Base-by-base conservation (phyloP, 2,113 vertebrate genomes). In the Mustela nigripes region DNA sequence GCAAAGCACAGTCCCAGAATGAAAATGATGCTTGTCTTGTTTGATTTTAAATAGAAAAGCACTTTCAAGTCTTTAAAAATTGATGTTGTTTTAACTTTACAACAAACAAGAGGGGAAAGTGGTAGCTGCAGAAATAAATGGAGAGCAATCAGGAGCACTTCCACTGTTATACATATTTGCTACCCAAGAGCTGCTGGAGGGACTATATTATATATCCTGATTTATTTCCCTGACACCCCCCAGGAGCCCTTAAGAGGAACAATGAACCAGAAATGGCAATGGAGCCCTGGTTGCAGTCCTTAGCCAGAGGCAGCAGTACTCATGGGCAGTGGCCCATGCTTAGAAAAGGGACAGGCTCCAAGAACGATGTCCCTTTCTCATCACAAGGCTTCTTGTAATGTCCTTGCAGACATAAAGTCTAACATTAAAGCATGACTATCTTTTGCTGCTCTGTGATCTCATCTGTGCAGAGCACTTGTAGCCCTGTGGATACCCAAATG, bases 1-100 rank as follows among this genome's bases (percentile, higher is more conserved):
- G 62, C 39, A 98, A 98, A 87, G 97, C 79, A 97, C 89, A 88
- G 85, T 96, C 94, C 84, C 97, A 84, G 96, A 98, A 98, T 98
- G 74, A 99, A 99, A 99, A 99, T 98, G 97, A 98, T 98, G 91
- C 96, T 98, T 98, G 96, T 99, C 98, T 97, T 98, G 80, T 98
- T 98, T 98, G 98, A 98, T 98, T 98, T 98, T 98, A 98, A 98
- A 98, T 97, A 98, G 97, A 98, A 99, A 98, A 98, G 88, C 95
- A 98, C 97, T 98, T 98, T 95, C 91, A 98, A 98, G 95, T 97
- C 83, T 98, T 99, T 98, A 98, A 99, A 99, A 99, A 99, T 98
- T 98, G 79, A 98, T 98, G 96, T 92, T 98, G 85, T 97, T 98
- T 98, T 98, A 99, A 98, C 91, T 98, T 99, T 98, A 98, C 92